Conservation (phyloP, 2,113 vertebrate genomes). For the Telmatochromis brichardi region DNA sequence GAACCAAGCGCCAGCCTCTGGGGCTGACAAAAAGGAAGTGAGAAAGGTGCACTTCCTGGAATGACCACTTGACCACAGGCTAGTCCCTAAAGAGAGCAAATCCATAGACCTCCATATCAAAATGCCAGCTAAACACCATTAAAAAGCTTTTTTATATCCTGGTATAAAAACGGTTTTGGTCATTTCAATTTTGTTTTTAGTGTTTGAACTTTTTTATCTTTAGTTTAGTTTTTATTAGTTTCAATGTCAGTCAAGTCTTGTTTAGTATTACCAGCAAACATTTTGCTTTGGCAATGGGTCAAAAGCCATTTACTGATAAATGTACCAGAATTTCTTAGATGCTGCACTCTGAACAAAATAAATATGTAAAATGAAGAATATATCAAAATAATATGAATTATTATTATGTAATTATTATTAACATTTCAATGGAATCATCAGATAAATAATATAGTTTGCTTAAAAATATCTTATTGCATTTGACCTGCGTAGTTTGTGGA, state of each 20-base stretch:
- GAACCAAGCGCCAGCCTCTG: neutral
- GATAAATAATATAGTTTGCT: fast-evolving
- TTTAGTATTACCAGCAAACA: neutral
- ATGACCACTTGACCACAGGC: neutral
- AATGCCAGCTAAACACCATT: neutral
- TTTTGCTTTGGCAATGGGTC: neutral
- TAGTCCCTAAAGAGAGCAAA: neutral
- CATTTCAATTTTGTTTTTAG: fast-evolving
- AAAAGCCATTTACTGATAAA: neutral
- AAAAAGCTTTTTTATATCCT: neutral
- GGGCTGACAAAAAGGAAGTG: neutral
- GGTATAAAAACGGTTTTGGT: neutral
- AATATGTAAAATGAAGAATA: neutral
- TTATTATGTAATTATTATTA: neutral
- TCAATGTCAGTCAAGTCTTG: neutral
- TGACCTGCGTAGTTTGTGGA: neutral
- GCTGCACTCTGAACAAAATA: fast-evolving
- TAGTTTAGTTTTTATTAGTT: neutral
- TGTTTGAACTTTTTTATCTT: neutral
- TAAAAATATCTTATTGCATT: neutral
- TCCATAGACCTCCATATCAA: fast-evolving
- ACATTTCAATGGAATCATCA: neutral
- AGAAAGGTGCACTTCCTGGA: neutral
- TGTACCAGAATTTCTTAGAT: neutral
- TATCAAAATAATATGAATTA: fast-evolving